Conservation (phyloP, 1,140 invertebrate species). For the Triops cancriformis region DNA sequence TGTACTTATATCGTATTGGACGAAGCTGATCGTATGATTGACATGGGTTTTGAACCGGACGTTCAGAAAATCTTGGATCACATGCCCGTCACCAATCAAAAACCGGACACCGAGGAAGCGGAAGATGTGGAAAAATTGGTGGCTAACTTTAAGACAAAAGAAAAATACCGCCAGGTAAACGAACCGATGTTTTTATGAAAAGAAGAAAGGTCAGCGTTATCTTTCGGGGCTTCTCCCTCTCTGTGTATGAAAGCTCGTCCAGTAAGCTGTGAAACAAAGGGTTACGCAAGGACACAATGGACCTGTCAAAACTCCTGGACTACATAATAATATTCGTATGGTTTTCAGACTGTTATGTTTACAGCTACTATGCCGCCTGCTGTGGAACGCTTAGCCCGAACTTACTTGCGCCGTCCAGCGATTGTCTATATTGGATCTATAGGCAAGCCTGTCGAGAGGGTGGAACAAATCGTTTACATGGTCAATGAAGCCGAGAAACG, state of each 20-base stretch:
- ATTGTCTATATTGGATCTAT: slow-evolving; percentile 98
- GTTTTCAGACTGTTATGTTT: slow-evolving; percentile 95
- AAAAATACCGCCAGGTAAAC: slow-evolving; percentile 84
- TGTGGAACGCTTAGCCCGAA: slow-evolving; percentile 89
- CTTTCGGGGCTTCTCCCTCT: no score
- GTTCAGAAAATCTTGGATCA: slow-evolving; percentile 97
- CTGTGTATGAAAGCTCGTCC: no score
- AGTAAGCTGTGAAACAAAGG: no score
- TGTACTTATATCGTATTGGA: slow-evolving; percentile 91
- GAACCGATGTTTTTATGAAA: slow-evolving; percentile 16
- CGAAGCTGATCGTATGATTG: slow-evolving; percentile 98
- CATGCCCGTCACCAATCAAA: slow-evolving; percentile 97
- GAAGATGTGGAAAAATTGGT: slow-evolving; percentile 88
- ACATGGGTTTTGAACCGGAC: slow-evolving; percentile 96
- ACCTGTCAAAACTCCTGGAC: no score
- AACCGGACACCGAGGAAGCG: slow-evolving; percentile 96
- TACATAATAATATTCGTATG: slow-evolving; percentile 22
- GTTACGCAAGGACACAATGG: no score
- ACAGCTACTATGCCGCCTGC: slow-evolving; percentile 99
- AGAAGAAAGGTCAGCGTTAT: no score
- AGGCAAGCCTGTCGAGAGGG: slow-evolving; percentile 94
- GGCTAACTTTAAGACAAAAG: slow-evolving; percentile 92
- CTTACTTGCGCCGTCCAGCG: slow-evolving; percentile 88
- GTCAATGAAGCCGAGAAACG: slow-evolving; percentile 90
- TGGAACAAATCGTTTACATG: slow-evolving; percentile 96